Percentiles rank a stretch among this genome's conserved stretches.
phyloP scores from a whole-genome alignment of 2,797 vertebrate genomes.

The Rhinichthys osculus region DNA sequence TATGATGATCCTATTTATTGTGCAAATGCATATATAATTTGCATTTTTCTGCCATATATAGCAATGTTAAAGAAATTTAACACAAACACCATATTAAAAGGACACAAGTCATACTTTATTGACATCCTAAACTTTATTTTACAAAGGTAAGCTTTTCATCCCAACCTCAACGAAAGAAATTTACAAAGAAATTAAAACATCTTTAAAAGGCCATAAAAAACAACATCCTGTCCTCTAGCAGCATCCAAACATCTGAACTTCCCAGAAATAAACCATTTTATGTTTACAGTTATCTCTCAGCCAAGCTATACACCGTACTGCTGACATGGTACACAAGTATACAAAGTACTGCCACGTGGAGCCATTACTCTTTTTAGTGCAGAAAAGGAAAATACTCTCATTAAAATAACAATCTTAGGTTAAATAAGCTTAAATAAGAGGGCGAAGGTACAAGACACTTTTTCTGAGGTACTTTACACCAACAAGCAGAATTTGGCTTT shows the following conservation, averaged over 20 bases:
- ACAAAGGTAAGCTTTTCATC: slow-evolving; percentile 67
- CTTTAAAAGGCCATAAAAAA: slow-evolving; percentile 82
- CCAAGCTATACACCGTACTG: slow-evolving; percentile 74
- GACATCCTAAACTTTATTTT: slow-evolving; percentile 70
- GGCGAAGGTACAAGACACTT: slow-evolving; percentile 85
- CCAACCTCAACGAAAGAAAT: slow-evolving; percentile 83
- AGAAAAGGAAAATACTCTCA: slow-evolving; percentile 74
- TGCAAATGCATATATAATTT: neutral
- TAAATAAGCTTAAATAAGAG: slow-evolving; percentile 89
- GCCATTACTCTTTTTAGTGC: slow-evolving; percentile 74
- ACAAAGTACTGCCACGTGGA: slow-evolving; percentile 74
- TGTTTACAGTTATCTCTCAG: slow-evolving; percentile 61
- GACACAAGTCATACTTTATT: slow-evolving; percentile 48
- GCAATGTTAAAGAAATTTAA: neutral
- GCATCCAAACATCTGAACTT: slow-evolving; percentile 79
- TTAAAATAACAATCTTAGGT: slow-evolving; percentile 77
- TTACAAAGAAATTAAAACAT: slow-evolving; percentile 76
- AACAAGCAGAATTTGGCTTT: slow-evolving; percentile 72
- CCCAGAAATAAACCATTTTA: slow-evolving; percentile 71
- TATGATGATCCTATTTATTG: too few species aligned
- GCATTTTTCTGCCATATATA: neutral
- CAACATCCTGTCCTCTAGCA: slow-evolving; percentile 81
- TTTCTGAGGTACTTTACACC: slow-evolving; percentile 84
- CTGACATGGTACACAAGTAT: slow-evolving; percentile 67
- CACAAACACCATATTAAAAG: slow-evolving; percentile 2